Base-by-base conservation (phyloP, 2,888 invertebrate species). In the Hyalella azteca region DNA sequence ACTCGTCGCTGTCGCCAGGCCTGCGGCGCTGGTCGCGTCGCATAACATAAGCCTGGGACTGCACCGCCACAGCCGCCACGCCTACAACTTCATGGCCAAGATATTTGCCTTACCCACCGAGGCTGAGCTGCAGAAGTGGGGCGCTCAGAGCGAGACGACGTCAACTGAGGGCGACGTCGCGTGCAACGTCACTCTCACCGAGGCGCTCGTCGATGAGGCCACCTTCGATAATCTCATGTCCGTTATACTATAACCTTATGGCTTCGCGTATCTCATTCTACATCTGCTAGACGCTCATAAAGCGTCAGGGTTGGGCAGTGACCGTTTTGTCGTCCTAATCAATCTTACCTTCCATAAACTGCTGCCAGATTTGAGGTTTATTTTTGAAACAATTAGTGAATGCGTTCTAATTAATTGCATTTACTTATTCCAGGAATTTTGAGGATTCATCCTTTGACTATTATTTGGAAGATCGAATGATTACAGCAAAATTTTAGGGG, bases 141-240 rank as follows among this genome's bases (percentile, higher is more conserved):
- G 75, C 75, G 75, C 45, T 4, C 75, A 75, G 75, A 75, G 45
- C 45, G 45, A 41, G 45, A 36, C 39, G 15, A 66, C n/a, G n/a
- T 66, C 66, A 3, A 66, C 29, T 7, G 66, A 66, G 26, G 66
- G 66, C 11, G 75, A 75, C 45, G 29, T 75, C 13, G 45, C 40
- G n/a, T 41, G 45, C 45, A 45, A 45, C 40, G 75, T 75, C 75
- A 45, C 75, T 29, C 75, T 75, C 29, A 45, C 45, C 29, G 75
- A 75, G 26, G 75, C 75, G 3, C 75, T 75, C 7, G 75, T 41
- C 1, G 75, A 75, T 22, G 75, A 75, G 36, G 75, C 45, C 41
- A 75, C 75, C 45, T 75, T 75, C 36, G 75, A 75, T n/a, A 75
- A 75, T 39, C 45, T 75, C 40, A 75, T 75, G 75, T 75, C 75